Evolutionary conservation across 1,140 invertebrate species (phyloP), one percentile per base, ranked within the genome.

Genomic region (Littorina saxatilis): DNA sequence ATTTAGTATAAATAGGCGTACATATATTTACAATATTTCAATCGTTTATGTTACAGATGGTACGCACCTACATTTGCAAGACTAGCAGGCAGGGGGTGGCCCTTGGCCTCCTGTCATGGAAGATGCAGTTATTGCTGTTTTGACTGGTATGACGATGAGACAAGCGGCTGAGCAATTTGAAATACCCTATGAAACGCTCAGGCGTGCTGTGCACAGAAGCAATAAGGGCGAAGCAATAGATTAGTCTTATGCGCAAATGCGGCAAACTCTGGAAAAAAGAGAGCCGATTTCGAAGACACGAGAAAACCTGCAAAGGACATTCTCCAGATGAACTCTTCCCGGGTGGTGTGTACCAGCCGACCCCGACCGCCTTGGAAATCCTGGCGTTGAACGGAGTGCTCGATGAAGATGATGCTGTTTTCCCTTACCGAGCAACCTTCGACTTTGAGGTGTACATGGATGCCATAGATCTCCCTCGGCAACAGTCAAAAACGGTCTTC

Each of bases 391-490:
- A 74, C 40, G 72, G 72, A 9, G 5, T 74, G 9, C 11, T 15
- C 13, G 72, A 47, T 27, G 3, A 17, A 9, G 13, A 17, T 29
- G 13, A 27, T 23, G 9, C n/a, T n/a, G n/a, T n/a, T 43, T 37
- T 74, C 7, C 40, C 72, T 13, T 37, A 37, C 17, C 15, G 37
- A 27, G 72, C 72, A 0, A 74, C 72, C 39, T 74, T 15, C 13
- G 72, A 74, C 39, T 43, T 37, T 27, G 72, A 74, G 27, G 72
- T 37, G 23, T 74, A 74, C 27, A 47, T 74, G n/a, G 72, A 47
- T 0, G 39, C 5, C 2, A 13, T 17, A 0, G 11, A 47, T 23
- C 39, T 74, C 20, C 72, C 72, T 2, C 1, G 27, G 0, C n/a
- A n/a, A n/a, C 0, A 1, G 23, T 9, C 2, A 5, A 74, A 40